phyloP scores from a whole-genome alignment of 2,113 vertebrate species.

The Corapipo altera region DNA sequence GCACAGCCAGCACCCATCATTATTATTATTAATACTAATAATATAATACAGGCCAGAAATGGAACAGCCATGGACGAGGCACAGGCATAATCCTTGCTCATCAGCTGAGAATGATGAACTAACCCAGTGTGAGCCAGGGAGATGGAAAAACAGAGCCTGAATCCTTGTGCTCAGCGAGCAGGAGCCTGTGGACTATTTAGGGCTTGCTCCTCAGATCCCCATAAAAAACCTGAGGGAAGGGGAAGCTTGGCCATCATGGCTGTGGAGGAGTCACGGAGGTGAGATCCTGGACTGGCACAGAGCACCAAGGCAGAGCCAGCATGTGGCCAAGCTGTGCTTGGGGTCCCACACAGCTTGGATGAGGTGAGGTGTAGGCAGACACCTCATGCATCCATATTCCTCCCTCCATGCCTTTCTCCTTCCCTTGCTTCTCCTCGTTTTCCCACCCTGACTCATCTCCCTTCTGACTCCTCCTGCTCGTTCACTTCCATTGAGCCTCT shows the following conservation, averaged over 20 bases:
- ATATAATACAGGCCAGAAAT: constrained; percentile 25
- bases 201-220: neutral
- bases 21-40: constrained; percentile 57
- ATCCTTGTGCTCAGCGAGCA: neutral
- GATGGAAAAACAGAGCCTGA: neutral
- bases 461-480: neutral
- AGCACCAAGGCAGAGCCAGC: too few species aligned
- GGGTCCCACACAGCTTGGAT: neutral
- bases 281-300: rapidly evolving
- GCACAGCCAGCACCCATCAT: constrained; percentile 42
- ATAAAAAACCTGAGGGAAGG: neutral
- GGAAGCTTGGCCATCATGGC: neutral
- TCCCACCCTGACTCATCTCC: neutral
- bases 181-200: rapidly evolving
- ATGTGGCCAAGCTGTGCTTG: neutral
- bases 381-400: neutral
- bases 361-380: neutral
- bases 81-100: neutral
- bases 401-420: neutral
- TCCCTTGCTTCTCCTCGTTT: neutral
- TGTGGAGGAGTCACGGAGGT: rapidly evolving
- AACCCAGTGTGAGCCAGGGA: rapidly evolving
- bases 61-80: neutral
- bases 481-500: neutral
- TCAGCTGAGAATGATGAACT: neutral